A percentile compares a stretch with the other conserved stretches of the same genome.
Conservation (phyloP, 2,113 vertebrate species). For the Engraulis encrasicolus region DNA sequence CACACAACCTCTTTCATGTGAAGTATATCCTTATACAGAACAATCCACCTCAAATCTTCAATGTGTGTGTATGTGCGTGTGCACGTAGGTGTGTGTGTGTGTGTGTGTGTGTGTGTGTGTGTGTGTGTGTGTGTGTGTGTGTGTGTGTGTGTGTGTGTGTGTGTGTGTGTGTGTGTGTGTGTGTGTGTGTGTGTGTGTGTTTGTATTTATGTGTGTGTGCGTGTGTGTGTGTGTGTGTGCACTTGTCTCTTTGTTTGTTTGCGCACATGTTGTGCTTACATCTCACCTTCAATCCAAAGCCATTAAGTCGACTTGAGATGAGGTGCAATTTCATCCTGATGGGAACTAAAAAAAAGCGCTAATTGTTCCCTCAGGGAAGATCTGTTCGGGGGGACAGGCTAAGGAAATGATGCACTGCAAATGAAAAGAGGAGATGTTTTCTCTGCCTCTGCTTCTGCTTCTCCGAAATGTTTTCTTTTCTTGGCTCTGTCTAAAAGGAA, state of each 20-base stretch:
- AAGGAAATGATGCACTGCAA: slow-evolving; percentile 32
- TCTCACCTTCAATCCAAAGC: neutral
- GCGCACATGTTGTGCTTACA: neutral
- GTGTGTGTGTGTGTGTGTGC: neutral
- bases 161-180: neutral
- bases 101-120: neutral
- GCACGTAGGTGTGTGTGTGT: neutral
- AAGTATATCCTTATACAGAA: neutral
- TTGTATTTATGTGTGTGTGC: neutral
- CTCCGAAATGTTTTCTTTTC: neutral
- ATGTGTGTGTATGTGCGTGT: too few relatives aligned
- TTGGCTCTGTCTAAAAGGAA: neutral
- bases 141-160: neutral
- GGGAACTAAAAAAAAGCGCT: slow-evolving; percentile 52
- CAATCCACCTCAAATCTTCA: neutral
- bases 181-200: neutral
- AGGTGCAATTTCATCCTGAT: slow-evolving; percentile 39
- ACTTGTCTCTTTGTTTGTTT: neutral
- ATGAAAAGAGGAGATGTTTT: slow-evolving; percentile 37
- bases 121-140: neutral
- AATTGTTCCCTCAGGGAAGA: slow-evolving; percentile 51
- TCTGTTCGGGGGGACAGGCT: slow-evolving; percentile 34
- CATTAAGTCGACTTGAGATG: slow-evolving; percentile 3
- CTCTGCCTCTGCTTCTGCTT: neutral
- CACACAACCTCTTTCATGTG: neutral